Percentiles rank a stretch among this genome's conserved stretches.
Conservation (phyloP, 1,140 invertebrate species). For the Seison nebaliae region DNA sequence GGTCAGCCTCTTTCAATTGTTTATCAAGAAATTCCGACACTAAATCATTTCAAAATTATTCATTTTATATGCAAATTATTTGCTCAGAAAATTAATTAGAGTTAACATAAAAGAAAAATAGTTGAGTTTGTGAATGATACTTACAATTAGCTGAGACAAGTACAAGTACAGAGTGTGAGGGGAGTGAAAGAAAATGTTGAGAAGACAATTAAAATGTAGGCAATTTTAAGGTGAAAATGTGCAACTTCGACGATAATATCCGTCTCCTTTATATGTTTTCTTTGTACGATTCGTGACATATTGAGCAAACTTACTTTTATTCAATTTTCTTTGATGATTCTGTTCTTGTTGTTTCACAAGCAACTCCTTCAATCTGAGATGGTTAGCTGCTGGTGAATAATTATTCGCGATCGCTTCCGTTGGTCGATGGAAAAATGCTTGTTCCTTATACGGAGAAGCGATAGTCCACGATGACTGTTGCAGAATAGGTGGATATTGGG, state of each 20-base stretch:
- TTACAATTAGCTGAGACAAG: no score
- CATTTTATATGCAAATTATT: background rate
- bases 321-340: constrained; percentile 2
- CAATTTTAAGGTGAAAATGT: background rate
- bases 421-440: constrained; percentile 31
- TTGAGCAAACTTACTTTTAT: background rate
- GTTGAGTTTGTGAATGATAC: no score
- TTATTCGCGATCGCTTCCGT: constrained; percentile 37
- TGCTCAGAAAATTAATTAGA: background rate
- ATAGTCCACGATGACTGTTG: constrained; percentile 28
- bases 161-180: background rate
- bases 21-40: background rate
- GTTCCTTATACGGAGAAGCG: constrained; percentile 26
- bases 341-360: constrained; percentile 23
- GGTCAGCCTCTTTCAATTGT: background rate
- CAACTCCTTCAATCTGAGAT: constrained; percentile 32
- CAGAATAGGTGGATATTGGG: constrained; percentile 28
- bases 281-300: background rate
- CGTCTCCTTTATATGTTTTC: background rate
- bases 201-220: background rate
- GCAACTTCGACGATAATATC: background rate
- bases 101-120: no score
- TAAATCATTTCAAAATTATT: background rate
- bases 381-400: constrained; percentile 33
- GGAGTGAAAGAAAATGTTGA: background rate